These are phyloP conservation scores for Papilio elwesi DNA, from an alignment of 2,888 invertebrate species.

Conservation along the genomic window DNA sequence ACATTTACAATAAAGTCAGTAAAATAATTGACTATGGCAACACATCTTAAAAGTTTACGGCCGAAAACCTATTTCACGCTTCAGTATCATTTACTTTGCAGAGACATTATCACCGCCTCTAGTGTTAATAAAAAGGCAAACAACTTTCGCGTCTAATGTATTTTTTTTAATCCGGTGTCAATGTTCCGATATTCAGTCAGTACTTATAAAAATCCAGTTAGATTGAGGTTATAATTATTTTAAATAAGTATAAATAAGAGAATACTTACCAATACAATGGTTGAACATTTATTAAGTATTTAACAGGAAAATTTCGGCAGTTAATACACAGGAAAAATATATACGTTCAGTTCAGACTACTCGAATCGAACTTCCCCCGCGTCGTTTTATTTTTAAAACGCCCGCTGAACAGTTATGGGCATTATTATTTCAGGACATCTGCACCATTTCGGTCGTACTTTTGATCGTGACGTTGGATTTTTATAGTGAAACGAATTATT, in stretches of 20 bases:
- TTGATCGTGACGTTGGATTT: constrained; percentile 53
- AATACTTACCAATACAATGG: constrained; percentile 19
- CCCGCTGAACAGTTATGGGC: constrained; percentile 66
- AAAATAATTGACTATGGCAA: constrained; percentile 26
- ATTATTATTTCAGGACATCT: constrained; percentile 73
- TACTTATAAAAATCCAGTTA: not conserved
- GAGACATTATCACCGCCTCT: constrained; percentile 4
- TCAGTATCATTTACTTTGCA: constrained; percentile 15
- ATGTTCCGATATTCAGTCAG: not conserved
- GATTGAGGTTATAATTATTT: not conserved
- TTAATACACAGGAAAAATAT: constrained; percentile 32
- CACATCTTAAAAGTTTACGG: constrained; percentile 11
- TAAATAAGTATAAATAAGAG: not conserved
- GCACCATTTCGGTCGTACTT: constrained; percentile 59
- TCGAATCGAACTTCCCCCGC: constrained; percentile 72
- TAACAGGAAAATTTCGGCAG: constrained; percentile 30
- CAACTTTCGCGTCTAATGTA: not conserved
- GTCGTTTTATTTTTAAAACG: constrained; percentile 74
- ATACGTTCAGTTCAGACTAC: constrained; percentile 69
- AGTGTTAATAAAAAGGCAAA: constrained; percentile 3
- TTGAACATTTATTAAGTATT: not conserved
- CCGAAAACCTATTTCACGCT: constrained; percentile 19
- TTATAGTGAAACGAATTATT: constrained; percentile 53
- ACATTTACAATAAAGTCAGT: not conserved
- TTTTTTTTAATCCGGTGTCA: constrained; percentile 11